Base-by-base conservation (phyloP, 2,888 invertebrate genomes). In the Anoplius nigerrimus region DNA sequence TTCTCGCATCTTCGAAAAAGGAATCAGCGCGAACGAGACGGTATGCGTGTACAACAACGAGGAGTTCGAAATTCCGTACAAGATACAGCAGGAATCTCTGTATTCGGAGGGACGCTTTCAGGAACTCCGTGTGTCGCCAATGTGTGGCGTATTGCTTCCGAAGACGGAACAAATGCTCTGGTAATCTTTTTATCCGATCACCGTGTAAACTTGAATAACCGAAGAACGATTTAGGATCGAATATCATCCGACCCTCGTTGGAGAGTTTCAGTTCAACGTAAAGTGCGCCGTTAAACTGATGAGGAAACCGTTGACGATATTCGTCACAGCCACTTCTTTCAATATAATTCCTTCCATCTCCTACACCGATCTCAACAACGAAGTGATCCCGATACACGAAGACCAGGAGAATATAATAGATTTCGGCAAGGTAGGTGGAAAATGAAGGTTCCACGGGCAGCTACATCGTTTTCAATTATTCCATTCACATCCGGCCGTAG, bases 11-110 rank as follows among this genome's bases (percentile, higher is more conserved):
- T 46, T n/a, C 57, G 46, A 61, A 46, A 13, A 46, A 85, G 87
- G 84, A 21, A 22, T 91, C 62, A 90, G 89, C 1, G 87, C 90
- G 0, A 87, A 85, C 0, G 89, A 90, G 56, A 72, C 86, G 0
- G 86, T 92, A 0, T 79, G 86, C 16, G 80, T 93, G 60, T 89
- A 89, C 67, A 93, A 93, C 78, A 90, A 90, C 42, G 93, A 93
- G 82, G 86, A 87, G 15, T 89, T 91, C 71, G 77, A 87, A 27
- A 81, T 93, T 0, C 83, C 88, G 16, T 93, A 91, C 82, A 89
- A 90, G 72, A 90, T 93, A 68, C 88, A 89, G 71, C 90, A 91
- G 13, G 89, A 91, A 67, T 91, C 92, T 0, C 81, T 92, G 55
- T 90, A 90, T 70, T 90, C 91, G 27, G 91, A 92, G 77, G 90